Conservation (phyloP, 2,113 vertebrate species). For the Nothocercus nigrocapillus region DNA sequence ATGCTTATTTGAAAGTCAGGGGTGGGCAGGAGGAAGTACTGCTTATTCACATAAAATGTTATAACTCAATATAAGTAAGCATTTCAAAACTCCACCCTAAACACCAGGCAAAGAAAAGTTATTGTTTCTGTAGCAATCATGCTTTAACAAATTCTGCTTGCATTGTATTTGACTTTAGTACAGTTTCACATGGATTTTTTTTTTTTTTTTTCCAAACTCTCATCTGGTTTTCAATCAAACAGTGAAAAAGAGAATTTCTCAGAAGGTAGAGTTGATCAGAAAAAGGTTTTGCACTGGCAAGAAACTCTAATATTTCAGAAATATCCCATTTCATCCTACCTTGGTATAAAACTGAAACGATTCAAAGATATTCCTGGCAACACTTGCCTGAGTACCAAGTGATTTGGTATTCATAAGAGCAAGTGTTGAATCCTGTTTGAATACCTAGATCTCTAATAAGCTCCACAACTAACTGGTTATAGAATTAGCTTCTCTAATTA, state of each 20-base stretch:
- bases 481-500: neutral
- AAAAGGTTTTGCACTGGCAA: neutral
- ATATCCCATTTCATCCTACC: neutral
- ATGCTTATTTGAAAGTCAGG: neutral
- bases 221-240: neutral
- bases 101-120: neutral
- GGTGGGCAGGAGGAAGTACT: neutral
- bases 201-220: neutral
- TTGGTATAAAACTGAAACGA: neutral
- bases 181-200: neutral
- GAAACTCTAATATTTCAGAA: neutral
- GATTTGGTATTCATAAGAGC: neutral
- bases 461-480: neutral
- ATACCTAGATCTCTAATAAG: neutral
- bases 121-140: neutral
- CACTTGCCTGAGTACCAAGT: neutral
- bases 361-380: neutral
- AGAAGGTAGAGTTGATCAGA: neutral
- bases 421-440: neutral
- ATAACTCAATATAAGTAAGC: neutral
- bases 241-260: neutral
- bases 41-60: neutral
- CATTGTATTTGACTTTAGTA: neutral
- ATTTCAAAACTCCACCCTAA: neutral
- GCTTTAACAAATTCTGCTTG: neutral